Conservation (phyloP, 2,888 invertebrate species). For the Pogonocherus hispidulus region DNA sequence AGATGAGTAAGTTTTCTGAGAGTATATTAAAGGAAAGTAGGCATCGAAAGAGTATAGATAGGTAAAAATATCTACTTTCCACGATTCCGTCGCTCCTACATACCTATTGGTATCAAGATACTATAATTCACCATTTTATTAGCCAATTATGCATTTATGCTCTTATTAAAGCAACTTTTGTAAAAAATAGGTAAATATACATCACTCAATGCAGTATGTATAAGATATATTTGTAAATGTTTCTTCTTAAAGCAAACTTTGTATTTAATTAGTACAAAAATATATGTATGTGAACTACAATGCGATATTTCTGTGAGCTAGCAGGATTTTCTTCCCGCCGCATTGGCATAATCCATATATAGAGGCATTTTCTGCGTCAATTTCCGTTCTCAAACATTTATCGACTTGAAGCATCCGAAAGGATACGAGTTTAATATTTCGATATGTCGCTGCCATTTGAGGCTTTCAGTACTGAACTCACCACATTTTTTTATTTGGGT, state of each 20-base stretch:
- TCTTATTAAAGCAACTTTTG: no score
- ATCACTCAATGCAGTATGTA: no score
- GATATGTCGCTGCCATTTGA: background rate
- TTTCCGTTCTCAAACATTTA: conserved; percentile 4
- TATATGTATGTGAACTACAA: background rate
- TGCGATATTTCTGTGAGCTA: background rate
- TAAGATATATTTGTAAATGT: background rate
- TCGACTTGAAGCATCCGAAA: conserved; percentile 2
- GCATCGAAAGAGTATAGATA: no score
- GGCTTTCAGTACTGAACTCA: background rate
- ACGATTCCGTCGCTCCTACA: no score
- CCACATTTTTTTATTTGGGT: background rate
- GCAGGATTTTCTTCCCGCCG: background rate
- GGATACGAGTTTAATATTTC: conserved; percentile 4
- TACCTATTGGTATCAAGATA: no score
- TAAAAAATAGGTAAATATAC: no score
- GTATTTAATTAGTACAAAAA: background rate
- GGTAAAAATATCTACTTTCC: no score
- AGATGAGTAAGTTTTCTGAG: no score
- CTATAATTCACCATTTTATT: no score
- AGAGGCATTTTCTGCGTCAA: background rate
- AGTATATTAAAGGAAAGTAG: no score
- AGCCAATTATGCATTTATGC: no score
- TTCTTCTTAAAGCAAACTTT: background rate
- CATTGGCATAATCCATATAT: conserved; percentile 2